Percentiles rank a stretch among this genome's conserved stretches.
Evolutionary conservation across 2,797 vertebrate species (phyloP).

Genomic region (Eulemur rubriventer): DNA sequence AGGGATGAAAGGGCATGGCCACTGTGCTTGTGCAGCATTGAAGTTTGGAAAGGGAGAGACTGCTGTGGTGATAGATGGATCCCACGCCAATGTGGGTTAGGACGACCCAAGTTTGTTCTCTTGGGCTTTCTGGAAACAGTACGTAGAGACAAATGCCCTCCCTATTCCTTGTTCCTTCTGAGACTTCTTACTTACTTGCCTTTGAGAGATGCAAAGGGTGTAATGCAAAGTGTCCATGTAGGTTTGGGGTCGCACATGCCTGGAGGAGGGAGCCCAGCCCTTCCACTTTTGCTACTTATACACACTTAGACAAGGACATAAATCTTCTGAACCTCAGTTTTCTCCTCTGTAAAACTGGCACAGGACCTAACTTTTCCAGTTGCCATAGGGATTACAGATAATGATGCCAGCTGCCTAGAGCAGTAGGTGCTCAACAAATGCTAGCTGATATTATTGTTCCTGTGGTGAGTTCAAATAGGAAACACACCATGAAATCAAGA

Average conservation of each 20-base stretch:
- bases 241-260: not conserved
- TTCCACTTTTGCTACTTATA: not conserved
- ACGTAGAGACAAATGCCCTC: not conserved
- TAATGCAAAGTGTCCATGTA: not conserved
- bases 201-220: not conserved
- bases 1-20: not conserved
- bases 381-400: not conserved
- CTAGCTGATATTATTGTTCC: not conserved
- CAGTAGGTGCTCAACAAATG: not conserved
- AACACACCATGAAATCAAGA: not conserved
- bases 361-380: not conserved
- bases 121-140: not conserved
- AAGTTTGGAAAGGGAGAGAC: not conserved
- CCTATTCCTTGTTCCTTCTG: not conserved
- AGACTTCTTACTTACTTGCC: not conserved
- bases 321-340: not conserved
- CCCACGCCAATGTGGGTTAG: fast-evolving
- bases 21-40: not conserved
- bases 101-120: not conserved
- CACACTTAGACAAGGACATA: not conserved
- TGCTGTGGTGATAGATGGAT: not conserved
- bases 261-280: not conserved
- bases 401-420: not conserved
- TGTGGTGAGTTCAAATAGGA: not conserved
- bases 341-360: not conserved